Base-by-base conservation (phyloP, 2,888 invertebrate species). In the Tetropium fuscum region DNA sequence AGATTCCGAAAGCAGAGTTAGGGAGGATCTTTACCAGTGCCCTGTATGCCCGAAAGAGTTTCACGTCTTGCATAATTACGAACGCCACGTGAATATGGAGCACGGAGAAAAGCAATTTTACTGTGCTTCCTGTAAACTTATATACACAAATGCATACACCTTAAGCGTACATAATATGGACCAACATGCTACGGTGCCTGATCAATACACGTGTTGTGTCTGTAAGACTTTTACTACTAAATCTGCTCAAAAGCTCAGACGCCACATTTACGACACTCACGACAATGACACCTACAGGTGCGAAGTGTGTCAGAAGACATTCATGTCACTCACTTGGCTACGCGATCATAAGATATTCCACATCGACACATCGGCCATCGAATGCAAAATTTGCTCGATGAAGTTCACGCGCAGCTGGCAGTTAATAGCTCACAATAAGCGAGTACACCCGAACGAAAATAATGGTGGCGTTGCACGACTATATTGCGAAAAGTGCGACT, bases 231-330 rank as follows among this genome's bases (percentile, higher is more conserved):
- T 48, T 22, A 22, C 38, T 2, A 49, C 49, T n/a, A 11, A 6
- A n/a, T 60, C 55, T 0, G 56, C 57, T 11, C 54, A 41, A 3
- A 48, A 45, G 36, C 56, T 70, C 6, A 47, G 51, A 8, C 44
- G 38, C 70, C 67, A 73, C 66, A 56, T 73, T 68, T 32, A 53
- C 4, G 30, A 51, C 1, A 54, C 61, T 13, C 70, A 70, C n/a
- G 48, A 58, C n/a, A 72, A 75, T 13, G 74, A 82, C 58, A 83
- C 83, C 53, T 85, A 84, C 71, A 82, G 81, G 59, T 86, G 86
- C 70, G 81, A 82, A 45, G 81, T 83, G 5, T 86, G 86, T 69
- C 82, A 82, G 63, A 84, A 85, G 71, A 83, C 83, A 15, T 85
- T 43, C 25, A 8, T 13, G 6, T 43, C 43, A 43, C 15, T 25